phyloP scores from a whole-genome alignment of 1,140 invertebrate genomes.

The Macrobrachium nipponense region DNA sequence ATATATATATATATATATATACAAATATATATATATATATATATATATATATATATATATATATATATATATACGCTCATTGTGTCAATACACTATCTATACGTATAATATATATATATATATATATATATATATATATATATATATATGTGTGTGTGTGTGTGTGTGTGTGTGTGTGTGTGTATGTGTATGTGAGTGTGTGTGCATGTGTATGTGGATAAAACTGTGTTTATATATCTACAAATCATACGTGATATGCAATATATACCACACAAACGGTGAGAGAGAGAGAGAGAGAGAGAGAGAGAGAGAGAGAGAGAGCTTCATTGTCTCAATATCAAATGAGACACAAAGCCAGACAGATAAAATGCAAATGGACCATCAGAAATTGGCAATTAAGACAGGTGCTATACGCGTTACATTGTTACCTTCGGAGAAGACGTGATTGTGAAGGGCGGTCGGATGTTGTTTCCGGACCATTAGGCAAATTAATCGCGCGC shows the following conservation, averaged over 20 bases:
- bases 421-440: no score
- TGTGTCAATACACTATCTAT: not conserved
- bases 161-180: constrained; percentile 2
- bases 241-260: not conserved
- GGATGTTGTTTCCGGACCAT: no score
- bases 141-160: not conserved
- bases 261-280: not conserved
- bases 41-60: constrained; percentile 20
- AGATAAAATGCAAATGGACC: not conserved
- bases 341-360: not conserved
- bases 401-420: no score
- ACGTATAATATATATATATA: not conserved
- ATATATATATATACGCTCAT: not conserved
- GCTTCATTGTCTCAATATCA: not conserved
- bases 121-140: constrained; percentile 13
- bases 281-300: constrained; percentile 7
- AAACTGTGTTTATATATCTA: not conserved
- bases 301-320: constrained; percentile 9
- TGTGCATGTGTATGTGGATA: not conserved
- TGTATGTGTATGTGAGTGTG: not conserved
- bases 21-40: constrained; percentile 6
- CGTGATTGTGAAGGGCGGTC: no score
- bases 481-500: no score
- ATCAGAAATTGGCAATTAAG: no score
- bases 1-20: constrained; percentile 21